These are phyloP conservation scores for Chelon auratus DNA, from an alignment of 2,797 vertebrate genomes.

Conservation along the genomic window DNA sequence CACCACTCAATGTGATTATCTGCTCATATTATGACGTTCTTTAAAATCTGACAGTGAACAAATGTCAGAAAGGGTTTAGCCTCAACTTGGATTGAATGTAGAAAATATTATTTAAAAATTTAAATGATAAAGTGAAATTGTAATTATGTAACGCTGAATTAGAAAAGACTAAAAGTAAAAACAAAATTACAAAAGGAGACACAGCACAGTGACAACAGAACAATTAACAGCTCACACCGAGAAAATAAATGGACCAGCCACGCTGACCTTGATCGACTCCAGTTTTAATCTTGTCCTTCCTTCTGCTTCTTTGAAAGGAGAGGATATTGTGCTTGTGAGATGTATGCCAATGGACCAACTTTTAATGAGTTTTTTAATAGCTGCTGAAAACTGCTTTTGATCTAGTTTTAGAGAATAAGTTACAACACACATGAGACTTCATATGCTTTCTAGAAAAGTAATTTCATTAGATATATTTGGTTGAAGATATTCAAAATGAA, in stretches of 20 bases:
- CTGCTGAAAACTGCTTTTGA: slow-evolving; percentile 50
- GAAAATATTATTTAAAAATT: slow-evolving; percentile 3
- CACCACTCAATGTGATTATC: slow-evolving; percentile 13
- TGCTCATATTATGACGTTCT: slow-evolving; percentile 24
- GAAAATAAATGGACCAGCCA: neutral
- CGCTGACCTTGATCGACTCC: slow-evolving; percentile 29
- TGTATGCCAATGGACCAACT: slow-evolving; percentile 43
- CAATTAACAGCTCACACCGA: neutral
- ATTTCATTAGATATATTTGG: neutral
- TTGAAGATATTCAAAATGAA: slow-evolving; percentile 19
- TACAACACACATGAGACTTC: slow-evolving; percentile 2
- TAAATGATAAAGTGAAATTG: neutral
- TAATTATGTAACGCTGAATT: neutral
- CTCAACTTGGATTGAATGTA: slow-evolving; percentile 1
- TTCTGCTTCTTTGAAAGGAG: slow-evolving; percentile 24
- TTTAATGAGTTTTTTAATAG: slow-evolving; percentile 56
- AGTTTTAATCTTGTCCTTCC: slow-evolving; percentile 31
- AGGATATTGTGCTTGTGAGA: slow-evolving; percentile 34
- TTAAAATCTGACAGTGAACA: slow-evolving; percentile 21
- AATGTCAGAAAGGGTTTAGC: neutral
- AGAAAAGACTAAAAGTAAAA: too few species aligned
- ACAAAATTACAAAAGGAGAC: too few species aligned
- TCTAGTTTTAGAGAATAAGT: slow-evolving; percentile 43
- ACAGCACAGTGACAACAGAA: too few species aligned
- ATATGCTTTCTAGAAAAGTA: slow-evolving; percentile 29